phyloP scores from a whole-genome alignment of 2,113 vertebrate species.

The Trematomus loennbergii region DNA sequence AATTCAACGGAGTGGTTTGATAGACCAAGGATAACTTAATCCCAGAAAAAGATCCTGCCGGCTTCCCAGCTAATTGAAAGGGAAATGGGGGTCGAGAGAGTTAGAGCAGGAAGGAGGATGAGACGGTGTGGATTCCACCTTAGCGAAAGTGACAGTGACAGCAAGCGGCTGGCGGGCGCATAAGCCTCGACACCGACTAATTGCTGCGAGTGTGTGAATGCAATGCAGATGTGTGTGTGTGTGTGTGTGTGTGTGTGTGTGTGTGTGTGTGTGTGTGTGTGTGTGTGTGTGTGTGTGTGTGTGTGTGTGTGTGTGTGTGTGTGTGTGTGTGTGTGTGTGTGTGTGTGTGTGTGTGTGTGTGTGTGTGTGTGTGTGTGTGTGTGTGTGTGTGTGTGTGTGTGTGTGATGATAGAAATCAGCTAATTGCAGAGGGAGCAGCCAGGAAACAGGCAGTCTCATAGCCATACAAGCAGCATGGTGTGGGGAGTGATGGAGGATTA shows the following conservation, averaged over 20 bases:
- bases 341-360: no score
- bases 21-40: conserved; percentile 67
- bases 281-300: conserved; percentile 3
- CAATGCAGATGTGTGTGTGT: not conserved
- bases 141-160: conserved; percentile 79
- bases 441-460: conserved; percentile 63
- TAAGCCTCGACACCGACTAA: conserved; percentile 66
- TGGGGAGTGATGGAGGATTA: conserved; percentile 72
- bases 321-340: no score
- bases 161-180: conserved; percentile 60
- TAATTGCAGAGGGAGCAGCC: conserved; percentile 64
- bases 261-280: conserved; percentile 4
- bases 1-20: conserved; percentile 47
- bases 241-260: conserved; percentile 15
- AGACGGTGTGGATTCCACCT: conserved; percentile 62
- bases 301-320: not conserved
- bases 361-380: no score
- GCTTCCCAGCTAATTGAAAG: conserved; percentile 79
- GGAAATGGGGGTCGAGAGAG: conserved; percentile 71
- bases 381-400: conserved; percentile 18
- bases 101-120: conserved; percentile 33
- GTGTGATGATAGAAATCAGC: conserved; percentile 61
- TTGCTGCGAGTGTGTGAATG: conserved; percentile 52
- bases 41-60: conserved; percentile 63
- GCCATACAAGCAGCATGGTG: conserved; percentile 58